Conservation (phyloP, 1,140 invertebrate species). For the Bombus vancouverensis region DNA sequence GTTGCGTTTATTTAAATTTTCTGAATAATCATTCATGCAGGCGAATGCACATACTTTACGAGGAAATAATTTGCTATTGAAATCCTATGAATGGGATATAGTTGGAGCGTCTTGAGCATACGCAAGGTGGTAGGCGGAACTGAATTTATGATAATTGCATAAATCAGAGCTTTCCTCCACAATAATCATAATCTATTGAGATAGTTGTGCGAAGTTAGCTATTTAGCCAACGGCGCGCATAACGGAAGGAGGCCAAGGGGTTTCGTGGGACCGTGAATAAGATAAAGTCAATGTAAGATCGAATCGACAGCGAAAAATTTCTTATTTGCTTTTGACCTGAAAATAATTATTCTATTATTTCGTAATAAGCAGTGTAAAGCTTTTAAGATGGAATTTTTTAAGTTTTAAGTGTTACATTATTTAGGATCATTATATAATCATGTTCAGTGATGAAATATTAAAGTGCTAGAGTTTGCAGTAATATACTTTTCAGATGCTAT, state of each 20-base stretch:
- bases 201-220: constrained; percentile 82
- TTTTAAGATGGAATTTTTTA: not conserved
- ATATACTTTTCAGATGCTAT: not conserved
- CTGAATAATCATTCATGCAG: constrained; percentile 36
- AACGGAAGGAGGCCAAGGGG: constrained; percentile 66
- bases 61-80: constrained; percentile 81
- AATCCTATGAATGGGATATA: constrained; percentile 77
- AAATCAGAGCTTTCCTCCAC: constrained; percentile 82
- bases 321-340: constrained; percentile 10
- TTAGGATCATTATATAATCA: not conserved
- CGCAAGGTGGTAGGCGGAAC: constrained; percentile 76
- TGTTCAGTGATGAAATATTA: not conserved
- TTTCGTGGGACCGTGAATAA: constrained; percentile 75
- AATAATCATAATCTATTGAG: constrained; percentile 83
- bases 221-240: constrained; percentile 80
- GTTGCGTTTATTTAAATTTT: constrained; percentile 21
- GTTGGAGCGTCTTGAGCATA: constrained; percentile 78
- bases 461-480: not conserved
- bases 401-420: not conserved
- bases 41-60: constrained; percentile 63
- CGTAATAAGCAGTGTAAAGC: constrained; percentile 52
- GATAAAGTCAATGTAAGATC: constrained; percentile 75
- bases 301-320: constrained; percentile 52
- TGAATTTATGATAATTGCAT: constrained; percentile 83
- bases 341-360: constrained; percentile 31